A percentile compares a stretch with the other conserved stretches of the same genome.
Conservation (phyloP, 2,888 invertebrate genomes). For the Calliopum simillimum region DNA sequence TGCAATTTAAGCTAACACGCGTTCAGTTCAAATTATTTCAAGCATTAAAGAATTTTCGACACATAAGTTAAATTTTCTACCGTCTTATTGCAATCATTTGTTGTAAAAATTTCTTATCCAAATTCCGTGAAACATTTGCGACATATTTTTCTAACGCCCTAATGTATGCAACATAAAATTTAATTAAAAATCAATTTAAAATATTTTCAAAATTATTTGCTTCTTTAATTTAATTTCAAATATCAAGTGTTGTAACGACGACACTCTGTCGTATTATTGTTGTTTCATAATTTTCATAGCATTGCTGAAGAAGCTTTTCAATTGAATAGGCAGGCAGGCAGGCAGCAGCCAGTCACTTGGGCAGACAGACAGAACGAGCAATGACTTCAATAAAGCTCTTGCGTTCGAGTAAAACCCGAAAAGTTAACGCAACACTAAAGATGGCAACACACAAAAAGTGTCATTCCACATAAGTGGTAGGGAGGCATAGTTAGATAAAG, state of each 20-base stretch:
- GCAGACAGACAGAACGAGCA: background rate
- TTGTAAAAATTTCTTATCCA: no score
- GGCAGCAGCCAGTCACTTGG: no score
- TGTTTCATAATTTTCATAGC: background rate
- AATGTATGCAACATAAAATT: constrained; percentile 3
- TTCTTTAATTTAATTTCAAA: background rate
- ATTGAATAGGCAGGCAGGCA: no score
- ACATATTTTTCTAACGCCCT: background rate
- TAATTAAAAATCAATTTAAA: constrained; percentile 15
- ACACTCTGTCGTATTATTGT: background rate
- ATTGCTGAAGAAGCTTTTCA: background rate
- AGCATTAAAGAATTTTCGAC: no score
- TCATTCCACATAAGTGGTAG: background rate
- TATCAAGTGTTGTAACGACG: background rate
- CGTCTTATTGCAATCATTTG: no score
- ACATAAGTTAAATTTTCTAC: no score
- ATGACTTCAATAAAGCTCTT: constrained; percentile 3
- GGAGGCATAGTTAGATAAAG: background rate
- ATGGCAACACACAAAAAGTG: background rate
- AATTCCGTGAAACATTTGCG: no score
- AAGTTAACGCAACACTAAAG: background rate
- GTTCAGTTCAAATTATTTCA: no score
- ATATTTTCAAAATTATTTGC: constrained; percentile 5
- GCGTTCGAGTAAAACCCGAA: background rate
- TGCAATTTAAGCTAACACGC: no score